Evolutionary conservation across 2,113 vertebrate genomes (phyloP).

Genomic region (Ageneiosus marmoratus): DNA sequence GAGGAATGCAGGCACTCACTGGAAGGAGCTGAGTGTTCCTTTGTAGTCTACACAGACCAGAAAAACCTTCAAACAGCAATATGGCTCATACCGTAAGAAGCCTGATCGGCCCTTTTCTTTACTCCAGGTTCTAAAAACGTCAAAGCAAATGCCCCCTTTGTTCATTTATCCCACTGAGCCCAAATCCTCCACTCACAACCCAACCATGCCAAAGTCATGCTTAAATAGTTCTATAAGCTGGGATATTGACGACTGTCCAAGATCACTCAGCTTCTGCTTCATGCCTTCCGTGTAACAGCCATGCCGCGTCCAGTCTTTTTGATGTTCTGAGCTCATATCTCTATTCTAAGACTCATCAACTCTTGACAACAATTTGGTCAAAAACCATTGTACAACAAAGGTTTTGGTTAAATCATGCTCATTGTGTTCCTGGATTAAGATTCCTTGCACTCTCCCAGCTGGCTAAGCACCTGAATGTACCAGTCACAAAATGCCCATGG

Average conservation of each 20-base stretch:
- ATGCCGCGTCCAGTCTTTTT: background rate
- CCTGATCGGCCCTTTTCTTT: background rate
- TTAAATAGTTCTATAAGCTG: background rate
- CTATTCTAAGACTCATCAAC: background rate
- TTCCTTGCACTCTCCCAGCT: background rate
- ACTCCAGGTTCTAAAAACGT: background rate
- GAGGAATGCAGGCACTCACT: background rate
- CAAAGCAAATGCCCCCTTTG: background rate
- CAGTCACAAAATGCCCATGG: background rate
- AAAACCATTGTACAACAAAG: background rate
- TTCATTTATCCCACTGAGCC: background rate
- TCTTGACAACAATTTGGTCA: background rate
- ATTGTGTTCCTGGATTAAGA: background rate
- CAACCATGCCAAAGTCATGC: background rate
- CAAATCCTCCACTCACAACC: background rate
- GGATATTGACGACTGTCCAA: background rate
- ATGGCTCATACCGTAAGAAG: background rate
- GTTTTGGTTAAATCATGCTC: background rate
- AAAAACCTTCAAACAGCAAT: too few species aligned
- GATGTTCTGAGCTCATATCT: background rate
- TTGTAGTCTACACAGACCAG: too few species aligned
- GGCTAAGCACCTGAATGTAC: background rate
- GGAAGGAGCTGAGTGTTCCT: background rate
- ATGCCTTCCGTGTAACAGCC: background rate
- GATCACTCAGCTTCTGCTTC: background rate